Conservation (phyloP, 2,113 vertebrate genomes). For the sheep (Ovis aries) region DNA sequence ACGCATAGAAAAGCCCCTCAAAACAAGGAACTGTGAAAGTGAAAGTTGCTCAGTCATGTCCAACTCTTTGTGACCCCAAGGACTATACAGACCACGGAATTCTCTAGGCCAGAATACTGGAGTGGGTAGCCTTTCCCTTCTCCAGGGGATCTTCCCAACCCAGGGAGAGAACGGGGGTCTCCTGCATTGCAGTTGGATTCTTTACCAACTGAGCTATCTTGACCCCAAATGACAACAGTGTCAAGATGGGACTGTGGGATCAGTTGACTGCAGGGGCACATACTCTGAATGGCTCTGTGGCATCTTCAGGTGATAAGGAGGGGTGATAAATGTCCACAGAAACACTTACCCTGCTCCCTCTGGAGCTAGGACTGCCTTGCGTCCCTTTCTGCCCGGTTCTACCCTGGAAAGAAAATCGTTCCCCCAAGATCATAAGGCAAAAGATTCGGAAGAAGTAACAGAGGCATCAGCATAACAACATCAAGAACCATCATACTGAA, state of each 20-base stretch:
- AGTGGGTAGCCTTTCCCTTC: neutral
- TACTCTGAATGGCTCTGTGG: neutral
- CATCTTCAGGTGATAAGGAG: neutral
- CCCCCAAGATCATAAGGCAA: neutral
- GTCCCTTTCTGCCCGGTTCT: slow-evolving; percentile 43
- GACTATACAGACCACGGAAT: neutral
- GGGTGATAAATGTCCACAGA: neutral
- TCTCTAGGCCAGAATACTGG: neutral
- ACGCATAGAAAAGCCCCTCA: neutral
- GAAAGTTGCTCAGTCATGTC: neutral
- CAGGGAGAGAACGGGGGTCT: neutral
- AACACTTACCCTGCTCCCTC: slow-evolving; percentile 57
- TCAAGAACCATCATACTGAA: neutral
- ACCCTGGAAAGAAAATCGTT: slow-evolving; percentile 45
- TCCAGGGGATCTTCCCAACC: neutral
- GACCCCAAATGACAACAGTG: neutral
- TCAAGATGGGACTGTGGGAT: neutral
- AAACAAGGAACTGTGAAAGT: neutral
- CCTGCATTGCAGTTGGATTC: neutral
- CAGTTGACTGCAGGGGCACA: neutral
- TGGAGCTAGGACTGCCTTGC: neutral
- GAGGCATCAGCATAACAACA: neutral
- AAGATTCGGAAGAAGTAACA: neutral
- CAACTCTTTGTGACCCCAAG: neutral
- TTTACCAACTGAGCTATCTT: neutral